Percentiles rank a stretch among this genome's conserved stretches.
Evolutionary conservation across 2,113 vertebrate species (phyloP).

Genomic region (Tonatia bakeri): DNA sequence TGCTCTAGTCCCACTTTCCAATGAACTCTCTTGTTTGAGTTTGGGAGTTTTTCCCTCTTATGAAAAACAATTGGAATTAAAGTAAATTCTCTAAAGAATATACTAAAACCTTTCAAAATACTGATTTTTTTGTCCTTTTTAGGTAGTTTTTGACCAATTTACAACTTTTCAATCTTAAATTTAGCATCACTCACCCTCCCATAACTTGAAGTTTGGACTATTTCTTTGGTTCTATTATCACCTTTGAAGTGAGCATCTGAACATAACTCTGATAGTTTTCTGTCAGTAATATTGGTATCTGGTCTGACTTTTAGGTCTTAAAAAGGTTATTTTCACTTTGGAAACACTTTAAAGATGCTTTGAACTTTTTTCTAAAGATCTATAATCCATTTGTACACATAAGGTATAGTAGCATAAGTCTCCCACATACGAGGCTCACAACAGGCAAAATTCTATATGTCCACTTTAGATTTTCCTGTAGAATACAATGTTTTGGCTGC

Average conservation of each 20-base stretch:
- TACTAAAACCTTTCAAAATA: background rate
- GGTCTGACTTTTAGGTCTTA: constrained; percentile 32
- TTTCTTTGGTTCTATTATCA: background rate
- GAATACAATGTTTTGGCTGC: constrained; percentile 30
- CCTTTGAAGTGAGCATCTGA: constrained; percentile 11
- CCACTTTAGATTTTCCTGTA: constrained; percentile 36
- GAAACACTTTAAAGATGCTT: constrained; percentile 50
- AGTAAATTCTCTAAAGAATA: background rate
- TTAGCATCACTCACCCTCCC: background rate
- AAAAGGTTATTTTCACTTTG: constrained; percentile 51
- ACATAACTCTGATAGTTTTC: constrained; percentile 26
- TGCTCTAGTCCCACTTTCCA: too few species aligned
- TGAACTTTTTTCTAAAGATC: constrained; percentile 43
- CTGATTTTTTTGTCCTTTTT: constrained; percentile 14
- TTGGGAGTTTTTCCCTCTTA: background rate
- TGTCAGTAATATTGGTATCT: constrained; percentile 6
- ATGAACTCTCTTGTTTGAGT: too few species aligned
- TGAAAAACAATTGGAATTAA: background rate
- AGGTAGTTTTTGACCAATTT: background rate
- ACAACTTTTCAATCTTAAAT: constrained; percentile 15
- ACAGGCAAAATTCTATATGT: constrained; percentile 40
- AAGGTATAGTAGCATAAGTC: constrained; percentile 17
- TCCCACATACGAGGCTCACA: constrained; percentile 19
- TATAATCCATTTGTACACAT: constrained; percentile 35
- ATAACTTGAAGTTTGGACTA: background rate